These are phyloP conservation scores for Porites cylindrica DNA, from an alignment of 92 coral and sea anemone species.

Conservation along the genomic window DNA sequence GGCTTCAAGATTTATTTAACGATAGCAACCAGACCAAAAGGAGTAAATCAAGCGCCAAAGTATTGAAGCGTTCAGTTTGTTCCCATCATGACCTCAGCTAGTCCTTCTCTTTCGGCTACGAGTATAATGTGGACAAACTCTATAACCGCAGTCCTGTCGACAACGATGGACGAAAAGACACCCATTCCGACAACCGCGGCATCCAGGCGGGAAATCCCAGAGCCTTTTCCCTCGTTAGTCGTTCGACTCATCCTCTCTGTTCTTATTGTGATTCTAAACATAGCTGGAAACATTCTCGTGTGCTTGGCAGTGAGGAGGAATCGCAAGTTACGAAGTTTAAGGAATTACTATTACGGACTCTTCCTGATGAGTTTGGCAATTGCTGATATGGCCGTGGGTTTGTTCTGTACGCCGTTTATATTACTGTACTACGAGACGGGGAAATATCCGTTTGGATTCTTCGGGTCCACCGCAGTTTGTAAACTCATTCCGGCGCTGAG, in stretches of 20 bases:
- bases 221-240: slow-evolving; percentile 69
- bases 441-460: slow-evolving; percentile 90
- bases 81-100: slow-evolving; percentile 44
- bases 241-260: slow-evolving; percentile 70
- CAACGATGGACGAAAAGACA: not conserved
- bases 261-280: slow-evolving; percentile 73
- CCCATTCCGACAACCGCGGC: not conserved
- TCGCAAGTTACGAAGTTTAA: slow-evolving; percentile 86
- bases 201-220: slow-evolving; percentile 35
- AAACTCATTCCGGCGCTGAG: slow-evolving; percentile 83
- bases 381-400: slow-evolving; percentile 86
- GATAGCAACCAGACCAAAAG: not conserved
- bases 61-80: slow-evolving; percentile 17
- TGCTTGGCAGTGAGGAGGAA: slow-evolving; percentile 79
- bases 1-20: slow-evolving; percentile 44
- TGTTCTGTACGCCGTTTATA: slow-evolving; percentile 80
- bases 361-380: slow-evolving; percentile 84
- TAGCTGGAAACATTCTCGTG: slow-evolving; percentile 83
- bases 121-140: slow-evolving; percentile 26
- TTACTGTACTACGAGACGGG: slow-evolving; percentile 87
- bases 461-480: slow-evolving; percentile 89
- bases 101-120: slow-evolving; percentile 29
- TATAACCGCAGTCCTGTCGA: not conserved
- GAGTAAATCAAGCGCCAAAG: slow-evolving; percentile 26
- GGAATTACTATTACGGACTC: slow-evolving; percentile 88